Percentiles rank a stretch among this genome's conserved stretches.
phyloP scores from a whole-genome alignment of 2,888 invertebrate species.

The Heliconius ismenius region DNA sequence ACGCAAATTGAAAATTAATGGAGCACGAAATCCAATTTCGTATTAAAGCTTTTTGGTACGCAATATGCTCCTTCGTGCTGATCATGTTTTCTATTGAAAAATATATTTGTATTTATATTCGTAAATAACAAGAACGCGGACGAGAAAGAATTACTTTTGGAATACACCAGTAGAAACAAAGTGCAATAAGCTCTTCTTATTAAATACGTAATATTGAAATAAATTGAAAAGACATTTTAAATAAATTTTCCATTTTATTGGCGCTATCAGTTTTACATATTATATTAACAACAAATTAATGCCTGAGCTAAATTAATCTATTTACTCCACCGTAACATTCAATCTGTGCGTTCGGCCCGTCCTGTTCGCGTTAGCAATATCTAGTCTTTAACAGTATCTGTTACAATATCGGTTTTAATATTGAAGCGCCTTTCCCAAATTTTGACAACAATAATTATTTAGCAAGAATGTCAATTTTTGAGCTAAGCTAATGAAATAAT shows the following conservation, averaged over 20 bases:
- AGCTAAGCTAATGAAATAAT: too few relatives aligned
- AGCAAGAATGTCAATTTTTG: too few relatives aligned
- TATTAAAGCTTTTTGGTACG: constrained; percentile 73
- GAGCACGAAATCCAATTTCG: constrained; percentile 80
- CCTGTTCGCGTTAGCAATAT: not conserved
- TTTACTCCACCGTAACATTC: constrained; percentile 18
- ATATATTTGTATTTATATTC: constrained; percentile 21
- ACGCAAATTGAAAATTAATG: constrained; percentile 82
- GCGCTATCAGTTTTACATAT: not conserved
- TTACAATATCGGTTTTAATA: constrained; percentile 13
- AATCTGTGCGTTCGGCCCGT: constrained; percentile 2
- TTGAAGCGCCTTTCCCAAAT: not conserved
- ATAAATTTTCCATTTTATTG: not conserved
- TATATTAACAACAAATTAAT: too few relatives aligned
- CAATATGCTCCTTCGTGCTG: constrained; percentile 45
- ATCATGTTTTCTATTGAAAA: constrained; percentile 41
- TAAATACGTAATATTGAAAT: too few relatives aligned
- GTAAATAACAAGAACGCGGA: not conserved
- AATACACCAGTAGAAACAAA: too few relatives aligned
- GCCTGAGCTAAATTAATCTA: not conserved
- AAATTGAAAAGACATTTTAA: not conserved
- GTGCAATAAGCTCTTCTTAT: too few relatives aligned
- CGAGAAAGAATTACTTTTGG: not conserved
- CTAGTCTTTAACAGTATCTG: constrained; percentile 7
- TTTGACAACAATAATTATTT: not conserved